Conservation (phyloP, 53 echinoderm and acorn worm species). For the Stichopus horrens region DNA sequence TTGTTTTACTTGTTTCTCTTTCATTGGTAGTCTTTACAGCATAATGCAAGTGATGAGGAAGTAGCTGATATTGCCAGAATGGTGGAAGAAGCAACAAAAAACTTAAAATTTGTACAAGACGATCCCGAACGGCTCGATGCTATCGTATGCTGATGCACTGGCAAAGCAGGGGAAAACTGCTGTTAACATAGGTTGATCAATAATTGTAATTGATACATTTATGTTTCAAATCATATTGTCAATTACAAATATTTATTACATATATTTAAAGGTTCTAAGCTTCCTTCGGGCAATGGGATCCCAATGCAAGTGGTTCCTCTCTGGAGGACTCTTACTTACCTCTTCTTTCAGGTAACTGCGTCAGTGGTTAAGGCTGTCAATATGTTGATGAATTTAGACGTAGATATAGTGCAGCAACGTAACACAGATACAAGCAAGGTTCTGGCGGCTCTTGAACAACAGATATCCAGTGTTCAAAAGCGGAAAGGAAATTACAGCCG, state of each 20-base stretch:
- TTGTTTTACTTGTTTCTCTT: neutral
- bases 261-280: too few species aligned
- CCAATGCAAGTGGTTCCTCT: too few species aligned
- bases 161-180: neutral
- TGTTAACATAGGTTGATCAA: neutral
- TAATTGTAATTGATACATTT: neutral
- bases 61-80: neutral
- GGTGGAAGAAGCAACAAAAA: neutral
- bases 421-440: neutral
- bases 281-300: too few species aligned
- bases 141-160: neutral
- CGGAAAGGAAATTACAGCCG: neutral
- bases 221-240: neutral
- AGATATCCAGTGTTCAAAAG: neutral
- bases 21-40: neutral
- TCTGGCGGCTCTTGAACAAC: constrained; percentile 12
- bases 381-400: constrained; percentile 16
- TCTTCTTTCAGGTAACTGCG: neutral
- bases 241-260: too few species aligned
- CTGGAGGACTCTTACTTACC: neutral
- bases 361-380: neutral
- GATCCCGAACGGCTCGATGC: neutral
- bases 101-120: neutral
- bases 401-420: neutral
- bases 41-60: neutral